Evolutionary conservation across 1,140 invertebrate genomes (phyloP).

Genomic region (Drosophila eugracilis): DNA sequence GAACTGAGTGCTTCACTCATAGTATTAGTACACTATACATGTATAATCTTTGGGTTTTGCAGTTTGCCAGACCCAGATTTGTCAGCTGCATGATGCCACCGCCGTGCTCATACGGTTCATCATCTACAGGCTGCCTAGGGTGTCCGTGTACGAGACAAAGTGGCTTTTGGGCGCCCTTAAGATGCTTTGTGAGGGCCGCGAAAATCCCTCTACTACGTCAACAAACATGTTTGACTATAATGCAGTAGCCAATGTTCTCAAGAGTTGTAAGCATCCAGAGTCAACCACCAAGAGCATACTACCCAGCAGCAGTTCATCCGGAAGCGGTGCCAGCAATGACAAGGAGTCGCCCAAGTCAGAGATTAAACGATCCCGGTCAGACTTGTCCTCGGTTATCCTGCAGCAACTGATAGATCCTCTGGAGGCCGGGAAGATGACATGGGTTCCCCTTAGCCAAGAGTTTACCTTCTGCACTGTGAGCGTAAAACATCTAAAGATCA

Average conservation of each 20-base stretch:
- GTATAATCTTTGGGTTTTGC: constrained; percentile 49
- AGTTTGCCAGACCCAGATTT: constrained; percentile 89
- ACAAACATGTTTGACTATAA: constrained; percentile 70
- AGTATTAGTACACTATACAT: constrained; percentile 7
- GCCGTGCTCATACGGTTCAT: constrained; percentile 81
- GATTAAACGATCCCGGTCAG: constrained; percentile 87
- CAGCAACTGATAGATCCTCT: constrained; percentile 89
- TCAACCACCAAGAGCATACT: constrained; percentile 64
- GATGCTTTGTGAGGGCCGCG: constrained; percentile 75
- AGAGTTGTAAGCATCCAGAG: constrained; percentile 75
- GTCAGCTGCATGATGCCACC: constrained; percentile 80
- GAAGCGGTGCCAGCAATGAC: constrained; percentile 79
- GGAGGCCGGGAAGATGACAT: constrained; percentile 77
- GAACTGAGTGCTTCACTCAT: constrained; percentile 34
- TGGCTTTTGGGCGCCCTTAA: constrained; percentile 79
- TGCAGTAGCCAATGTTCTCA: constrained; percentile 67
- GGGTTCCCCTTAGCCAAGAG: constrained; percentile 81
- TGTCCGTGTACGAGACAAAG: constrained; percentile 76
- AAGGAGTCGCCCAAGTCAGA: constrained; percentile 87
- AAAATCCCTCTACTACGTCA: constrained; percentile 15
- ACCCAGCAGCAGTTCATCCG: constrained; percentile 53
- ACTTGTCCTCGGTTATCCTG: constrained; percentile 88
- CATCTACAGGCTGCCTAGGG: constrained; percentile 69
- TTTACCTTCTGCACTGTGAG: constrained; percentile 77
- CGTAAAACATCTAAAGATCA: not conserved